Conservation (phyloP, 2,888 invertebrate species). For the Coenonympha glycerion region DNA sequence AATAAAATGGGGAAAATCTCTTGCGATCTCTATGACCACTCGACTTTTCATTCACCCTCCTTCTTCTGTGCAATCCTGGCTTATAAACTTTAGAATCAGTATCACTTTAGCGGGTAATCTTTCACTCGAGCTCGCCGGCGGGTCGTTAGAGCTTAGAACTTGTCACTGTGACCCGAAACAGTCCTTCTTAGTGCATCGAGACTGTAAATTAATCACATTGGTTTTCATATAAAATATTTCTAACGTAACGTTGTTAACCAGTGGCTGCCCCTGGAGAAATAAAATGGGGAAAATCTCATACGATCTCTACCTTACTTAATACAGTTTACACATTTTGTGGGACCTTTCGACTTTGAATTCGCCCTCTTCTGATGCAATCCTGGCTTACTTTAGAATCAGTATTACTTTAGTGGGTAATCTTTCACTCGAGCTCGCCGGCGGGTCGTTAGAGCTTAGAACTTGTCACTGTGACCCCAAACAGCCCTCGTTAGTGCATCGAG, state of each 20-base stretch:
- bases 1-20: no score
- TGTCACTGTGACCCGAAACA: constrained; percentile 52
- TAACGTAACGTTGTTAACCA: no score
- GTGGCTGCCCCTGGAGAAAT: no score
- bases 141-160: constrained; percentile 16
- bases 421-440: not conserved
- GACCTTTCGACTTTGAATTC: no score
- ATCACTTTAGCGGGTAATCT: constrained; percentile 23
- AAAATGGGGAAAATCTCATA: no score
- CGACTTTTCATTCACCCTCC: no score
- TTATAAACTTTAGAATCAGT: no score
- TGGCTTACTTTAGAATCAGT: not conserved
- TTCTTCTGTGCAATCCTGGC: not conserved
- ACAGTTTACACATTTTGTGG: no score
- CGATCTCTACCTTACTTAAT: no score
- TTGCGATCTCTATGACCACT: no score
- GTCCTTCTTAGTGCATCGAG: constrained; percentile 62
- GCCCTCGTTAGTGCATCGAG: constrained; percentile 62
- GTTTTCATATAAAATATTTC: no score
- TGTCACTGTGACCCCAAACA: constrained; percentile 52
- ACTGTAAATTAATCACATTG: constrained; percentile 65
- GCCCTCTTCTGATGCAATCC: not conserved
- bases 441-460: constrained; percentile 16
- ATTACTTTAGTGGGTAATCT: constrained; percentile 23
- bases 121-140: no score